These are phyloP conservation scores for Eubucco bourcierii DNA, from an alignment of 2,113 vertebrate species.

Conservation along the genomic window DNA sequence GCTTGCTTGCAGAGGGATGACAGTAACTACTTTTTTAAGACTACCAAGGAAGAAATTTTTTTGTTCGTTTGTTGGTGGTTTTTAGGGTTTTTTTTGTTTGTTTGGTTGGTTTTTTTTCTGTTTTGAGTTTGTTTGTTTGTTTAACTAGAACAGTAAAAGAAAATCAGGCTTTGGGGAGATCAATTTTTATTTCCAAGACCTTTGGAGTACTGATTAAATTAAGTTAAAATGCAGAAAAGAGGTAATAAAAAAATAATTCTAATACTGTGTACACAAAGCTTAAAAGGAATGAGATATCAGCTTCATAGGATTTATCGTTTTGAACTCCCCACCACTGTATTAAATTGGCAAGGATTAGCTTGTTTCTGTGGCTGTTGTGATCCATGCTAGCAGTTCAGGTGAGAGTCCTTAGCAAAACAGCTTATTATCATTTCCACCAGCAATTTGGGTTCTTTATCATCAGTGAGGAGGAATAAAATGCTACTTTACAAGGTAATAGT, in stretches of 20 bases:
- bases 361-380: not conserved
- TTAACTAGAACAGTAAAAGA: not conserved
- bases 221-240: not conserved
- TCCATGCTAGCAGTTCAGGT: not conserved
- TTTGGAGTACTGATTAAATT: conserved; percentile 15
- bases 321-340: not conserved
- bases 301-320: not conserved
- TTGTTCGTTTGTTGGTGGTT: not conserved
- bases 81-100: not conserved
- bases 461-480: not conserved
- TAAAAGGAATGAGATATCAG: not conserved
- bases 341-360: not conserved
- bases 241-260: conserved; percentile 7
- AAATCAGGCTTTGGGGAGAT: not conserved
- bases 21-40: not conserved
- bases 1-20: not conserved
- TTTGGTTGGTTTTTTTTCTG: too few species aligned
- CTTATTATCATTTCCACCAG: not conserved
- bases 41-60: not conserved
- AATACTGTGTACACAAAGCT: not conserved
- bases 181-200: conserved; percentile 21
- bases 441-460: not conserved
- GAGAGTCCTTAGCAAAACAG: not conserved
- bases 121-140: not conserved
- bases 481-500: not conserved